Evolutionary conservation across 2,113 vertebrate genomes (phyloP).

Genomic region (Odocoileus virginianus): DNA sequence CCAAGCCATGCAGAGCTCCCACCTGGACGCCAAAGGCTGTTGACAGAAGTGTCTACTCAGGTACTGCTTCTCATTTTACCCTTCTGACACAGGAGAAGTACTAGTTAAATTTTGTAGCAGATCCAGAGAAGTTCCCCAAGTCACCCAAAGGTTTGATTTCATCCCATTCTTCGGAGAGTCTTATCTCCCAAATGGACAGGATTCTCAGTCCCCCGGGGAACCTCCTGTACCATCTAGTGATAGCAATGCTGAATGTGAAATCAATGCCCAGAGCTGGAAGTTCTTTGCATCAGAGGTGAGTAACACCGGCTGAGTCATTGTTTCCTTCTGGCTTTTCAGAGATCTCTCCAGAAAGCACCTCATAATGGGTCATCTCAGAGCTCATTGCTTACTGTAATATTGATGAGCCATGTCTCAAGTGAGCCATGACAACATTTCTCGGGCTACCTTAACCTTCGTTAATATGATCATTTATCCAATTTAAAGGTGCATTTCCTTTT

Average conservation of each 20-base stretch:
- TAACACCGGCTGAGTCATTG: slow-evolving; percentile 59
- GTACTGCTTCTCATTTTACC: not conserved
- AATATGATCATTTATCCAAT: not conserved
- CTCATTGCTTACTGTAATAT: not conserved
- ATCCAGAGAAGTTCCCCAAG: not conserved
- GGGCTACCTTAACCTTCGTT: not conserved
- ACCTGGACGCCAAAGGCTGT: not conserved
- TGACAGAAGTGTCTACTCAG: not conserved
- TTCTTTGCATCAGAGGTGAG: slow-evolving; percentile 13
- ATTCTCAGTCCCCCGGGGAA: not conserved
- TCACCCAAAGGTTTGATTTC: not conserved
- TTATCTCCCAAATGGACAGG: not conserved
- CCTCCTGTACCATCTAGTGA: not conserved
- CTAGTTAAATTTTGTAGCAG: not conserved
- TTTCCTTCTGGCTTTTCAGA: not conserved
- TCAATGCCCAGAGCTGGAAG: not conserved
- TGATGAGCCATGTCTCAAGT: not conserved
- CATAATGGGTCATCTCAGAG: not conserved
- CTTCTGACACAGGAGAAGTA: not conserved
- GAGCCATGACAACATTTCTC: not conserved
- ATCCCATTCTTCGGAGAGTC: not conserved
- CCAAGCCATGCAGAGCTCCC: not conserved
- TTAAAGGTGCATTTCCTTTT: not conserved
- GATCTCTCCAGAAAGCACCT: slow-evolving; percentile 42
- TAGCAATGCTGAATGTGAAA: not conserved